Conservation (phyloP, 2,113 vertebrate species). For the Casuarius casuarius region DNA sequence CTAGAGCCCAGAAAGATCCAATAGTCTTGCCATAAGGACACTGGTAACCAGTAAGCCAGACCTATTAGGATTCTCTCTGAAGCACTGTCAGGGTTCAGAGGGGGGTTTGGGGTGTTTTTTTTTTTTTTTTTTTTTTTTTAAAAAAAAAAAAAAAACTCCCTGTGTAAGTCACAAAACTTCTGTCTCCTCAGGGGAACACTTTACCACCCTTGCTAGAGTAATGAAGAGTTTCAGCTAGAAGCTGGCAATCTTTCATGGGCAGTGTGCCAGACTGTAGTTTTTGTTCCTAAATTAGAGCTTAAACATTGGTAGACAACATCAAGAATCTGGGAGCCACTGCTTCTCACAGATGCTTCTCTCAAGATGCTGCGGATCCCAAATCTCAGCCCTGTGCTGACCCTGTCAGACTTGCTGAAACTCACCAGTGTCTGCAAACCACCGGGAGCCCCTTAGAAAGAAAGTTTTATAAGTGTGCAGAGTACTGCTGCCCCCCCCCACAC, state of each 20-base stretch:
- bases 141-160: neutral
- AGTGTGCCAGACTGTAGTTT: conserved; percentile 27
- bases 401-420: neutral
- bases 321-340: conserved; percentile 4
- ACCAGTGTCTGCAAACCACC: neutral
- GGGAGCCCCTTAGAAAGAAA: neutral
- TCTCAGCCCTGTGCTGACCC: neutral
- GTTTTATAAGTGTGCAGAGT: neutral
- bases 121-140: too few species aligned
- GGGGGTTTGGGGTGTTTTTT: neutral
- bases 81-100: neutral
- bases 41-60: neutral
- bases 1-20: neutral
- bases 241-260: conserved; percentile 39
- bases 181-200: neutral
- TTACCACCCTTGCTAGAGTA: conserved; percentile 14
- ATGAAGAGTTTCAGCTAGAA: conserved; percentile 26
- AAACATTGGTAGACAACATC: conserved; percentile 28
- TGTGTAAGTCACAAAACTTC: neutral
- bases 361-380: neutral
- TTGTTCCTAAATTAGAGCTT: conserved; percentile 38
- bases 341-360: neutral
- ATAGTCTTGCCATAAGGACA: neutral
- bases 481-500: neutral
- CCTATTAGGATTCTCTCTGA: neutral